Evolutionary conservation across 2,888 invertebrate genomes (phyloP).

Genomic region (Drosophila diplacantha): DNA sequence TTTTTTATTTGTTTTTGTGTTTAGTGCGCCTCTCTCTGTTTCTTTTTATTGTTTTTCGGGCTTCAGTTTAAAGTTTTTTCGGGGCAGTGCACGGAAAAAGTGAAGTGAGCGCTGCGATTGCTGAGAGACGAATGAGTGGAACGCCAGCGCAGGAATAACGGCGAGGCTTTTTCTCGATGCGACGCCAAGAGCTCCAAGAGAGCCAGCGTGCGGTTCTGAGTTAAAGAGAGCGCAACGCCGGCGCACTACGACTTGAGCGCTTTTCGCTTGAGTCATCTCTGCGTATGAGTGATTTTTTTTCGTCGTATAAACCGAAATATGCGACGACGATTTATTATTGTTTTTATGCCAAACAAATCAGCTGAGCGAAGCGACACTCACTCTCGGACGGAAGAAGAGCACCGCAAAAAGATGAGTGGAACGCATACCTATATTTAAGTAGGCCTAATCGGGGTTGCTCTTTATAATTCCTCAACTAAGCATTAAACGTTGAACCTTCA

Average conservation of each 20-base stretch:
- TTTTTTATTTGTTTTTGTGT: conserved; percentile 16
- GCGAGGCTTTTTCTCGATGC: conserved; percentile 18
- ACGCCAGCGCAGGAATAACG: conserved; percentile 25
- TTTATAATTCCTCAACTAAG: conserved; percentile 7
- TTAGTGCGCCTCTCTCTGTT: conserved; percentile 22
- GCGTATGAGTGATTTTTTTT: conserved; percentile 14
- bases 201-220: conserved; percentile 21
- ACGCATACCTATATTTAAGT: not conserved
- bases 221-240: conserved; percentile 35
- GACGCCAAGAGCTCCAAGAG: conserved; percentile 24
- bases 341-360: conserved; percentile 65
- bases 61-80: conserved; percentile 28
- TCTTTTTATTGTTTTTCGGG: conserved; percentile 24
- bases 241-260: conserved; percentile 56
- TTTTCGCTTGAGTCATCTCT: conserved; percentile 18
- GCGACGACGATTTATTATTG: conserved; percentile 56
- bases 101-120: conserved; percentile 51
- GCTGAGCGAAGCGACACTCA: conserved; percentile 21
- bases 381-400: conserved; percentile 4
- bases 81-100: conserved; percentile 66
- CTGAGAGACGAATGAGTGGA: conserved; percentile 47
- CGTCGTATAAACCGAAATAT: not conserved
- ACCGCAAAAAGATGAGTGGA: conserved; percentile 9
- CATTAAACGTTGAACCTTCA: conserved; percentile 25
- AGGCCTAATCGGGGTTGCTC: conserved; percentile 22